Evolutionary conservation across 2,113 vertebrate species (phyloP), one percentile per base, ranked within the genome.

Genomic region (Potamarius usumacintae): DNA sequence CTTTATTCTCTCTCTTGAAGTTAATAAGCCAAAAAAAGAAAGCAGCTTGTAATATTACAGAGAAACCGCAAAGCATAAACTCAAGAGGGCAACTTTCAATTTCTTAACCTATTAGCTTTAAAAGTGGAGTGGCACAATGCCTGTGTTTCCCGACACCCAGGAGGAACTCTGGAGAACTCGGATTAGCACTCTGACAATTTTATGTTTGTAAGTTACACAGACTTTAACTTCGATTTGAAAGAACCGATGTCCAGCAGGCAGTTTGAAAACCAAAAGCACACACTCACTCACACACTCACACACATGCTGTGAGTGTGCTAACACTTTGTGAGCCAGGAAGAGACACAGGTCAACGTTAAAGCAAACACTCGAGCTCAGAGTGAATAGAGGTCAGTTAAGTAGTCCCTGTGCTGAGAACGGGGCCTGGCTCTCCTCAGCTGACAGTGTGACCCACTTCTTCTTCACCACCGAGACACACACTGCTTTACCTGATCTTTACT

Each of bases 361-460:
- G 85, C 74, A 86, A 86, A 86, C 85, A 86, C n/a, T 25, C 5
- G 50, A 22, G 57, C 72, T 77, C 14, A 15, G 72, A 85, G 58
- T 50, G 72, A 78, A 78, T 85, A 62, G 79, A 86, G 79, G 78
- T 89, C 78, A 67, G 69, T 57, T 72, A 74, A 76, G 84, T 76
- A 53, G 58, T 57, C 55, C 20, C 80, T 65, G 12, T 65, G 58
- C 52, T 65, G 27, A 82, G 57, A 53, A 82, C 86, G 25, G 69
- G 69, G 77, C 90, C 89, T 82, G 90, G 81, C 86, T 69, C 85
- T 88, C 83, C 83, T 81, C 85, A 14, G 84, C 84, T 88, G 88
- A 85, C 84, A 90, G 80, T 67, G 42, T 91, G 94, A 92, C 93
- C 94, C 90, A 94, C 82, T 93, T 67, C 82, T 77, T 53, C 30